Base-by-base conservation (phyloP, 2,888 invertebrate genomes). In the Hemicrepidius hirtus region DNA sequence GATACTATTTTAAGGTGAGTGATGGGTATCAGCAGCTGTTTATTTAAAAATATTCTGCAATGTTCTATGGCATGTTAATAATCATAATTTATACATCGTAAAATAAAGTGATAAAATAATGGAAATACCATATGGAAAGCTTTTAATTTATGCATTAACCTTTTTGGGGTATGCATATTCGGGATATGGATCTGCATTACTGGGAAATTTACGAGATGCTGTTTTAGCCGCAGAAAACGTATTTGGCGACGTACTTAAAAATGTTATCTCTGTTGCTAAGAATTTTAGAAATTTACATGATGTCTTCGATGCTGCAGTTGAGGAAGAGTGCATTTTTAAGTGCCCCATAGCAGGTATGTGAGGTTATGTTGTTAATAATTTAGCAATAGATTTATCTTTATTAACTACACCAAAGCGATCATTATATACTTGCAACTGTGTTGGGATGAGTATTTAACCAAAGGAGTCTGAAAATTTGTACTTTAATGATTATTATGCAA, bases 251-350 rank as follows among this genome's bases (percentile, higher is more conserved):
- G 90, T 94, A 78, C 90, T 95, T 79, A 88, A 90, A 76, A 94
- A 95, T 87, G 89, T 92, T 16, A 91, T 94, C 71, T 91, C 92
- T 18, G 90, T 94, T 6, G 93, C 92, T 7, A 91, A 91, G 80
- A 94, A 92, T 82, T 92, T 96, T 79, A 91, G 91, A 80, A 91
- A 91, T 12, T 88, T 95, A 60, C 93, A 95, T 80, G 95, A 95
- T 79, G 91, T 95, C 4, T 93, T 96, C 80, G 93, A 95, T 86
- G 94, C 94, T 2, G 95, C 95, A 13, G 93, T 95, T 0, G 95
- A 95, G 80, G 96, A 96, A 84, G 90, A 93, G 69, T 96, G 96
- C 80, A 84, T 93, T 70, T 96, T 90, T 85, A 88, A 89, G 68
- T 96, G 96, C 83, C 92, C 94, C 21, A 90, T 88, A 84, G 70